Evolutionary conservation across 2,113 vertebrate species (phyloP).

Genomic region (Ophthalmolycus amberensis): DNA sequence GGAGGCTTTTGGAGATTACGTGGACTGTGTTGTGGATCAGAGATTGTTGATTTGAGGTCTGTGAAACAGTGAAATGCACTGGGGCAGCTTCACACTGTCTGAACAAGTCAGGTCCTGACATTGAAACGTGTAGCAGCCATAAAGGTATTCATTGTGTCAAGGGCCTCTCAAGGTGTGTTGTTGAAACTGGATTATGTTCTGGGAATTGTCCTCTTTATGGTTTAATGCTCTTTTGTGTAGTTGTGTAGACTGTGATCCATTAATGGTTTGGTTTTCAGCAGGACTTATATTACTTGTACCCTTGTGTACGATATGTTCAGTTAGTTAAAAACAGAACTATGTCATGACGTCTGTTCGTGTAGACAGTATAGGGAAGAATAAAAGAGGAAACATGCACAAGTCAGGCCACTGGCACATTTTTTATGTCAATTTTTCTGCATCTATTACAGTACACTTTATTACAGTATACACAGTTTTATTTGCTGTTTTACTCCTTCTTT

Average conservation of each 20-base stretch:
- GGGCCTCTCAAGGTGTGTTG: constrained; percentile 40
- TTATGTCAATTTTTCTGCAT: neutral
- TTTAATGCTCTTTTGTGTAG: constrained; percentile 2
- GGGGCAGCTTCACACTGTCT: constrained; percentile 30
- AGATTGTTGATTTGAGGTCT: constrained; percentile 15
- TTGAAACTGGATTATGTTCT: neutral
- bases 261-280: neutral
- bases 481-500: neutral
- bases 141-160: constrained; percentile 70
- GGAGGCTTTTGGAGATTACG: neutral
- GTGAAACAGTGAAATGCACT: constrained; percentile 18
- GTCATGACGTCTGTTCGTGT: neutral
- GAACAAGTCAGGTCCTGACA: constrained; percentile 80
- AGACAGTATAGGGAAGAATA: constrained; percentile 8
- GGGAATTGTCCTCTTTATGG: neutral
- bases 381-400: constrained; percentile 17
- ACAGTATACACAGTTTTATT: neutral
- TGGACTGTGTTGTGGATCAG: constrained; percentile 21
- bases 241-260: constrained; percentile 1
- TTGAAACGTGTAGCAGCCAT: constrained; percentile 56
- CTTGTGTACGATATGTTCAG: neutral
- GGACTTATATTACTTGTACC: neutral
- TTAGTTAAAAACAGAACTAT: neutral
- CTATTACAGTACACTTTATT: neutral
- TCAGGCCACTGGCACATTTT: neutral